These are phyloP conservation scores for Hyles euphorbiae DNA, from an alignment of 1,140 invertebrate genomes.

Conservation along the genomic window DNA sequence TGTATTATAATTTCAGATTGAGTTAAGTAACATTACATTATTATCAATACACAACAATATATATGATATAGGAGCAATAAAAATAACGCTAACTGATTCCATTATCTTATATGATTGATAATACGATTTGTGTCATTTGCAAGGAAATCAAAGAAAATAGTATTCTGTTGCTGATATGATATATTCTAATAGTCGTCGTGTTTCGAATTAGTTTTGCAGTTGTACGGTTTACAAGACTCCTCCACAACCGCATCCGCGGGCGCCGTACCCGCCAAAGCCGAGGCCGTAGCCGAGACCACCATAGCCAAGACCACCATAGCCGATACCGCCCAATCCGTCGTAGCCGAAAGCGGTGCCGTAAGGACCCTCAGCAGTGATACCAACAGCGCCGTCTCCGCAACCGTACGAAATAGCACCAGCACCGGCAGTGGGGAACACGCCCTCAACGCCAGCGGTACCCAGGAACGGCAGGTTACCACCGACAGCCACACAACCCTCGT, in stretches of 20 bases:
- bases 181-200: too few species aligned
- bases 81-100: too few species aligned
- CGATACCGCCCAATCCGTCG: not conserved
- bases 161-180: too few species aligned
- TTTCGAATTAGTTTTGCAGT: too few species aligned
- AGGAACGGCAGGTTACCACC: conserved; percentile 11
- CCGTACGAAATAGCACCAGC: conserved; percentile 25
- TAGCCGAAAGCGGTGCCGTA: not conserved
- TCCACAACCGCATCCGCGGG: conserved; percentile 5
- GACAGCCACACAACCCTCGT: conserved; percentile 12
- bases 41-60: too few species aligned
- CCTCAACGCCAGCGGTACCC: conserved; percentile 21
- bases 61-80: too few species aligned
- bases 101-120: too few species aligned
- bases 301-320: not conserved
- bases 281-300: not conserved
- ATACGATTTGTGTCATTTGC: too few species aligned
- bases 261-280: conserved; percentile 1
- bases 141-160: too few species aligned
- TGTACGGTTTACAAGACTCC: not conserved
- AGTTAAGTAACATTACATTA: too few species aligned
- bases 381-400: conserved; percentile 1
- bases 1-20: too few species aligned
- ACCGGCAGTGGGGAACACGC: conserved; percentile 29
- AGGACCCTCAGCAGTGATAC: not conserved